Base-by-base conservation (phyloP, 2,888 invertebrate species). In the Nemotelus pantherinus region DNA sequence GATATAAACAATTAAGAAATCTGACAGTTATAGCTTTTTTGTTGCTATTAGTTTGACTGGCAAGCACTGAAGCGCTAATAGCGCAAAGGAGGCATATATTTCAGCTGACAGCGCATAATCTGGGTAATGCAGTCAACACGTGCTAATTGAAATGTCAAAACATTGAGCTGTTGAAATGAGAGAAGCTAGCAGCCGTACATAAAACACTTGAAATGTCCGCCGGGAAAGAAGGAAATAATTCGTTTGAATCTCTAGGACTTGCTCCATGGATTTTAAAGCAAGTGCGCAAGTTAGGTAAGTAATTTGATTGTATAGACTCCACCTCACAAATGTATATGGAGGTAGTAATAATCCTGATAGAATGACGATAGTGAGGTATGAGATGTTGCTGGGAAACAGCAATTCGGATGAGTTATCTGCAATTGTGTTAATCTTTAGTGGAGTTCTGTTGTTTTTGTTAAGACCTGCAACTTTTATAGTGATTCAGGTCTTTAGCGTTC, bases 261-360 rank as follows among this genome's bases (percentile, higher is more conserved):
- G 92, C 92, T 82, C 88, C 91, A 3, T 95, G 95, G 95, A 88
- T 95, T 10, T 89, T 92, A 45, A 91, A 92, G 82, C 94, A 94
- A 85, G 89, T 93, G 72, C 87, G 88, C 79, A 89, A 89, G 80
- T 89, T 95, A 81, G 94, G 94, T 93, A 88, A 82, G 53, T 77
- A 48, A 77, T 25, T 3, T 25, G 25, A 25, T 1, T 25, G 2
- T 47, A 39, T 4, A 25, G 25, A 25, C 25, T 25, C 25, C 25
- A 25, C 25, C 25, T 25, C 25, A 25, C 25, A 25, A 25, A 25
- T 25, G 25, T 25, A 25, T 25, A 25, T 25, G 25, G 25, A 25
- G 25, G 25, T 25, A 25, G 25, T 25, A 25, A 25, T 25, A 25
- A 25, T 25, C 25, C 25, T 25, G 25, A 25, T 25, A 25, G 25